phyloP scores from a whole-genome alignment of 2,113 vertebrate genomes.

The Clarias macrocephalus region DNA sequence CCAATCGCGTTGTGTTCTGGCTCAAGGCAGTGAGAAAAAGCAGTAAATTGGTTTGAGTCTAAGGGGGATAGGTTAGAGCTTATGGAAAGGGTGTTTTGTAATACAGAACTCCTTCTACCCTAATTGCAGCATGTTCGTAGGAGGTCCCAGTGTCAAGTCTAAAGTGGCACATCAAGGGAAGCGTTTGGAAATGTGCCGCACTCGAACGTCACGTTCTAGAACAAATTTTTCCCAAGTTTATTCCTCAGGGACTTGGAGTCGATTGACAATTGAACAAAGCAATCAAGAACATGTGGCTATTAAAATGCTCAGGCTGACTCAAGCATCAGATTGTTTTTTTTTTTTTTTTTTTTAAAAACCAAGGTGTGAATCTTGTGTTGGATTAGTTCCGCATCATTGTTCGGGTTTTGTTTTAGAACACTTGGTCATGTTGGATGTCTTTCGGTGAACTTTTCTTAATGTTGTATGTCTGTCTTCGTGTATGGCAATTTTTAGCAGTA shows the following conservation, averaged over 20 bases:
- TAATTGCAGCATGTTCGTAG: constrained; percentile 18
- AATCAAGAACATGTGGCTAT: neutral
- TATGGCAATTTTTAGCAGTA: neutral
- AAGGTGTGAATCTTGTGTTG: neutral
- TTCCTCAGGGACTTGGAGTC: neutral
- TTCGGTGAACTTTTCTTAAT: neutral
- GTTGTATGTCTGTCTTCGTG: neutral
- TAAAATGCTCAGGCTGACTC: neutral
- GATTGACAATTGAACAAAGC: neutral
- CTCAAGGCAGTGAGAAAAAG: neutral
- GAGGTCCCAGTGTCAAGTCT: neutral
- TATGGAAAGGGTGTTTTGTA: neutral
- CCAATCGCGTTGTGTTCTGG: neutral
- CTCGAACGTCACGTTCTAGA: neutral
- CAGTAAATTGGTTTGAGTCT: neutral
- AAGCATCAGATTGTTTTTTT: neutral
- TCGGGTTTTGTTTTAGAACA: neutral
- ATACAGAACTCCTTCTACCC: neutral
- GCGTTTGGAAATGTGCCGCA: neutral
- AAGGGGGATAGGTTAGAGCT: neutral
- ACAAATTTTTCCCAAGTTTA: neutral
- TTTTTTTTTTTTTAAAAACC: neutral
- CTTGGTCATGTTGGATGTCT: neutral
- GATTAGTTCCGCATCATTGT: neutral
- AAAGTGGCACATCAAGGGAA: constrained; percentile 13